These are phyloP conservation scores for Drosophila meridiana DNA, from an alignment of 2,888 invertebrate genomes.

Conservation along the genomic window DNA sequence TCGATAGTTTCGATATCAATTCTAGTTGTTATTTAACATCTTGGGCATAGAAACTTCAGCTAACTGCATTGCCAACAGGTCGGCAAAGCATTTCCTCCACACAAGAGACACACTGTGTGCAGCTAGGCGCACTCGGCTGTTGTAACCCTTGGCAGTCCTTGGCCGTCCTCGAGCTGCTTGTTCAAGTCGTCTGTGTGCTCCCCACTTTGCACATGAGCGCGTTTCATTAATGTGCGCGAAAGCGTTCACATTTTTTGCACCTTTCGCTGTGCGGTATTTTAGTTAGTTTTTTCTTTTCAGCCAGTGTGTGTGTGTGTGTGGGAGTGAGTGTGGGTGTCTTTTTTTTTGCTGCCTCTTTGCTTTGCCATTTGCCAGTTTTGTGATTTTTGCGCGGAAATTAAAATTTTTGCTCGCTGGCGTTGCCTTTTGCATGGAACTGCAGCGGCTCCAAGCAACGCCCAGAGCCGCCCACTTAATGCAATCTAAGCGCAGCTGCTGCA, in stretches of 20 bases:
- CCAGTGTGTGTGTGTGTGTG: conserved; percentile 4
- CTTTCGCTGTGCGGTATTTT: conserved; percentile 42
- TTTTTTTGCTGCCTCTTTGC: conserved; percentile 45
- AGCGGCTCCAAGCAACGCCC: conserved; percentile 38
- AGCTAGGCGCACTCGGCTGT: conserved; percentile 9
- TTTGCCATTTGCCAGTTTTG: conserved; percentile 66
- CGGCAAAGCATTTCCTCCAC: no score
- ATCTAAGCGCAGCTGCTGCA: conserved; percentile 82
- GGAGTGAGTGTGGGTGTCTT: conserved; percentile 7
- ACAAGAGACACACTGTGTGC: conserved; percentile 2
- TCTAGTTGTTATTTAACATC: background rate
- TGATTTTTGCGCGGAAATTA: conserved; percentile 78
- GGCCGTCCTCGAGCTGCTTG: conserved; percentile 8
- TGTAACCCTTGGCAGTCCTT: conserved; percentile 3
- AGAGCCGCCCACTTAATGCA: conserved; percentile 77
- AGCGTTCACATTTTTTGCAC: conserved; percentile 64
- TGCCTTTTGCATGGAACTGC: conserved; percentile 41
- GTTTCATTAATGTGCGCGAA: conserved; percentile 70
- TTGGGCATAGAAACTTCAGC: background rate
- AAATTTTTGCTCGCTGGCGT: conserved; percentile 63
- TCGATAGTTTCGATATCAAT: background rate
- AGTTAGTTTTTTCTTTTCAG: conserved; percentile 13
- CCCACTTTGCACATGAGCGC: conserved; percentile 48
- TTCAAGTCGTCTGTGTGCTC: conserved; percentile 21
- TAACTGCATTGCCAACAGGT: background rate